Base-by-base conservation (phyloP, 2,888 invertebrate genomes). In the Chymomyza caudatula region DNA sequence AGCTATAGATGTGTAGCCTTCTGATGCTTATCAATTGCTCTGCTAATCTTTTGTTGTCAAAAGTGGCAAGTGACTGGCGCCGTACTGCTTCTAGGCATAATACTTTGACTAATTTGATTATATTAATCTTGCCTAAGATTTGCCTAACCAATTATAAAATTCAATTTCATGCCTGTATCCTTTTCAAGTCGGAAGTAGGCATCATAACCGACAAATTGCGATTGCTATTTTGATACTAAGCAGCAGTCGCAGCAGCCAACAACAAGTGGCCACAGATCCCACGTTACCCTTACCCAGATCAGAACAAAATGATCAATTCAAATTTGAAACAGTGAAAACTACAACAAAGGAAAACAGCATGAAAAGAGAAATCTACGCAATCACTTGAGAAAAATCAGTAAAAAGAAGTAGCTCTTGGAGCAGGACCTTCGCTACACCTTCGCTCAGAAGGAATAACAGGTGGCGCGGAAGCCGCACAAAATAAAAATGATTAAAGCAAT, bases 401-500 rank as follows among this genome's bases (percentile, higher is more conserved):
- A 76, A 77, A 73, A 76, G 75, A 52, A 51, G 43, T 67, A 58
- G 49, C 59, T 42, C 19, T 37, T 47, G 69, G 49, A 55, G 59
- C 59, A 59, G 69, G 29, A 19, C 15, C 25, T 47, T 4, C 6
- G 44, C 67, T 43, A 37, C 13, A 65, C 60, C 63, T 64, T 59
- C 65, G 60, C 37, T 20, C 63, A 59, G 25, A 69, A 72, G 57
- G 22, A 71, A 79, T 82, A 88, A 88, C 87, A 88, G 87, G 87
- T 88, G 87, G 88, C 86, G 85, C 89, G 88, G 88, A 88, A 88
- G 87, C 88, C 88, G 81, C 86, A 88, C 80, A 88, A 87, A 78
- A 86, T 86, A 81, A 78, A 86, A 78, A 81, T 87, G 77, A 87
- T 80, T 86, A 87, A 87, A 80, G 76, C 74, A 82, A 80, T 78